Evolutionary conservation across 1,140 invertebrate species (phyloP), one percentile per base, ranked within the genome.

Genomic region (Himalopsyche phryganea): DNA sequence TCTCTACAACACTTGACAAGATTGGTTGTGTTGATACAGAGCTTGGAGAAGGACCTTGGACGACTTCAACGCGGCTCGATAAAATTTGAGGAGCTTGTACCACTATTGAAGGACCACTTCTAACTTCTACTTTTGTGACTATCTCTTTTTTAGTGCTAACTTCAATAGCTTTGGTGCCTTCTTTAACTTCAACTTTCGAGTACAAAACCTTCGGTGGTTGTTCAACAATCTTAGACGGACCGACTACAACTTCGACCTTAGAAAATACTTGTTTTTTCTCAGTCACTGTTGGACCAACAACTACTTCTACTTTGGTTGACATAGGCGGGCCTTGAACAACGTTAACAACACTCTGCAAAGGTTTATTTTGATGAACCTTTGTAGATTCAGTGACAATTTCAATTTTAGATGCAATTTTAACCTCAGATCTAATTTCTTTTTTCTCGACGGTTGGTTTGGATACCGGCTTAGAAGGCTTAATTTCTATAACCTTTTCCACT

Each of bases 391-490:
- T 53, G 49, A 28, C 62, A 7, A 59, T 49, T 28, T 63, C 55
- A 6, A 63, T 33, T 67, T 72, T 79, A 60, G 62, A 69, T 28
- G 48, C 65, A 51, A 69, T 70, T 74, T 71, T 79, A 53, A 68
- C 74, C 60, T 72, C 77, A 20, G 56, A 65, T 47, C 66, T 67
- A 67, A 72, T 77, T 55, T 71, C 73, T 61, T 80, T 76, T 28
- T 74, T 78, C 66, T 76, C 73, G 10, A 75, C 66, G 28, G 71
- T 65, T 15, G 75, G 68, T 59, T 77, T 77, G 28, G 78, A 66
- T 53, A 77, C 80, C 50, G 79, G 74, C 76, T 83, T 84, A 58
- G 79, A 81, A 1, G 83, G 81, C 65, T 81, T 80, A 40, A 84
- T 83, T 20, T 78, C 72, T 57, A 75, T 67, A 33, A 74, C 71